Conservation (phyloP, 2,797 vertebrate genomes). For the Bothrops alternatus region DNA sequence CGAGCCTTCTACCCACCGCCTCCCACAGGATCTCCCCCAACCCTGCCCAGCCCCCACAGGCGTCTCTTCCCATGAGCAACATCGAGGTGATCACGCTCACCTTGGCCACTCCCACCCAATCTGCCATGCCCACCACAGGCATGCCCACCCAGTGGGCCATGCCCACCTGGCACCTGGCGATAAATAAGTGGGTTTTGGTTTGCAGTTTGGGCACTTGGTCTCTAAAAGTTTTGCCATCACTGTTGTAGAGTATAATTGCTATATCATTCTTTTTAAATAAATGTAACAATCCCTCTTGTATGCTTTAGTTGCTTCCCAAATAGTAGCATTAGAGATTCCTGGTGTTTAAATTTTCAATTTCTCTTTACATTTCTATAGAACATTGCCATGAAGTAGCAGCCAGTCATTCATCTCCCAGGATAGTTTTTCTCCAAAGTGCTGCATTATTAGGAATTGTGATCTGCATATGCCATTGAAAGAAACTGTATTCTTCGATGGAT, state of each 20-base stretch:
- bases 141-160: no score
- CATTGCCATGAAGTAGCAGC: neutral
- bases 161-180: no score
- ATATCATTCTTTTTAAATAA: neutral
- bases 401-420: neutral
- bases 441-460: neutral
- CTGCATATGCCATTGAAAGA: neutral
- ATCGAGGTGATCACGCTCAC: no score
- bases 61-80: no score
- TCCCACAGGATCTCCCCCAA: no score
- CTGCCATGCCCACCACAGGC: no score
- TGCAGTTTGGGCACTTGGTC: no score
- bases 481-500: neutral
- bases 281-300: neutral
- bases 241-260: neutral
- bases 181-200: no score
- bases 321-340: neutral
- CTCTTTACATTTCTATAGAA: neutral
- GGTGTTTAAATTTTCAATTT: neutral
- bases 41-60: no score
- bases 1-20: no score
- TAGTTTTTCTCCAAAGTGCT: neutral
- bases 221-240: no score
- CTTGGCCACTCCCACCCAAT: no score
- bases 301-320: neutral